Evolutionary conservation across 1,140 invertebrate species (phyloP), one percentile per base, ranked within the genome.

Genomic region (Drosophila repletoides): DNA sequence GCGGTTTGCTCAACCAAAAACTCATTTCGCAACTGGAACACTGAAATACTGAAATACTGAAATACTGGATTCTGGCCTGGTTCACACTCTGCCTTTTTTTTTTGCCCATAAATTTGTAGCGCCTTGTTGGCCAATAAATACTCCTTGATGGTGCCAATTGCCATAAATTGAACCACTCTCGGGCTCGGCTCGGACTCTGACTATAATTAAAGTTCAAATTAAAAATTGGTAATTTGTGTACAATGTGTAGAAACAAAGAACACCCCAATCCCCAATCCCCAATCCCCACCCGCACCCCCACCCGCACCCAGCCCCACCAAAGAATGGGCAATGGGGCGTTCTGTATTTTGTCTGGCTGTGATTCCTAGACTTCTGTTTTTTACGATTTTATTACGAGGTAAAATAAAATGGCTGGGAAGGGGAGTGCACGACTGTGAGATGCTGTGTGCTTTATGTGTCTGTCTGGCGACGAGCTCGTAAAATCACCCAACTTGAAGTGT

Each of bases 101-200:
- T 38, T 46, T 15, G 48, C 24, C 77, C 65, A 84, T 83, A 84
- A 84, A 84, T 86, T 79, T 49, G 41, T 45, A 74, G 60, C 72
- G 81, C 81, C 80, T 84, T 86, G 75, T 61, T 76, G 75, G 60
- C 72, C 72, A 87, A 86, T 86, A 86, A 86, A 86, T 86, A 77
- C 21, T 0, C 22, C 5, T 49, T 14, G 45, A 22, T 28, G 69
- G 70, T 70, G 76, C 70, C 76, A 74, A 76, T 64, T 77, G 79
- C 40, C 66, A 84, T 86, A 86, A 86, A 86, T 69, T 83, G 52
- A 19, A 51, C n/a, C 10, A 34, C 28, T 22, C 19, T 33, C 10
- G 34, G 22, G 22, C 68, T 49, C 49, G 40, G 14, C 14, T 26
- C 12, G 22, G 14, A n/a, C 41, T 43, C 38, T 28, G 40, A 51